Evolutionary conservation across 2,797 vertebrate species (phyloP).

Genomic region (Eleutherodactylus coqui): DNA sequence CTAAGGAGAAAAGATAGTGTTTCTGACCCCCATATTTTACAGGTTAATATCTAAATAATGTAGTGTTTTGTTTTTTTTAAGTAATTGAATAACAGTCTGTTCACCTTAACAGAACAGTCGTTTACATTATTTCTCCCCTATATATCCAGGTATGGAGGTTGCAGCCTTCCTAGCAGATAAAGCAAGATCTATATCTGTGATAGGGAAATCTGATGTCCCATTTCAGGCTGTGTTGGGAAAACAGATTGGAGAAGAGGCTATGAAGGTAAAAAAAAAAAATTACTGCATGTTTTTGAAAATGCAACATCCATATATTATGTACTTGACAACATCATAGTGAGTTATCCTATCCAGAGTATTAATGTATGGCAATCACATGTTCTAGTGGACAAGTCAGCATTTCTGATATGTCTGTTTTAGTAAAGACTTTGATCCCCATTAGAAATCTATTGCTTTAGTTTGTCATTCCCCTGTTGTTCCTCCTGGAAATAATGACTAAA

Average conservation of each 20-base stretch:
- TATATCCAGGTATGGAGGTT: conserved; percentile 84
- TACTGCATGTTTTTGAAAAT: not conserved
- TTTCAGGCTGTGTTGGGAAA: conserved; percentile 78
- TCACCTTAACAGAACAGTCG: not conserved
- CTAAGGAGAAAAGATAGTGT: no score
- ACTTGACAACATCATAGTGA: not conserved
- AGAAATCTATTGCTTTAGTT: no score
- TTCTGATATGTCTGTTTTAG: not conserved
- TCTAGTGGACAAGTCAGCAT: not conserved
- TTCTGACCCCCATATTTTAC: no score
- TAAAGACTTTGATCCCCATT: no score
- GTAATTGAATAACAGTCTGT: not conserved
- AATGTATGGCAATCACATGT: not conserved
- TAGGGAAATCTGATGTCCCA: conserved; percentile 77
- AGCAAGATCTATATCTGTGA: conserved; percentile 78
- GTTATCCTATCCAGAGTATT: not conserved
- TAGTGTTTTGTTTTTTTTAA: no score
- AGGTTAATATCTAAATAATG: no score
- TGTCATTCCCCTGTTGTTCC: no score
- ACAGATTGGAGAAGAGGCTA: conserved; percentile 80
- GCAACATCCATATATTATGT: not conserved
- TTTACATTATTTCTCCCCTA: not conserved
- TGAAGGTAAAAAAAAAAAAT: conserved; percentile 80
- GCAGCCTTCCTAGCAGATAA: conserved; percentile 84
- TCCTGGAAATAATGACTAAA: no score